Base-by-base conservation (phyloP, 23 tunicate species). In the Ciona savignyi region DNA sequence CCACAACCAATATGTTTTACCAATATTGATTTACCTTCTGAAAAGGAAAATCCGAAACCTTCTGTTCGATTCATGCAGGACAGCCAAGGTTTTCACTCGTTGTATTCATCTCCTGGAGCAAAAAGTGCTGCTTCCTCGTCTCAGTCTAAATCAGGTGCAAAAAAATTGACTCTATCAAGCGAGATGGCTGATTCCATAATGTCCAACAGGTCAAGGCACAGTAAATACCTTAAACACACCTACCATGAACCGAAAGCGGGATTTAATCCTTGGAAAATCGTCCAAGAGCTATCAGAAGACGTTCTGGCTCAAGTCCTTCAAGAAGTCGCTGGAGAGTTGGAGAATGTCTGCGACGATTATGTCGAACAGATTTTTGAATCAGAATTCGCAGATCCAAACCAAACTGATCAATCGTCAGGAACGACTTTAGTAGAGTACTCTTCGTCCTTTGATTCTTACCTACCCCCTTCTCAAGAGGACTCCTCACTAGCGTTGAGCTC, bases 221-320 rank as follows among this genome's bases (percentile, higher is more conserved):
- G 63, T 4, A 32, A 74, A 3, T 78, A 74, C 64, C 67, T 86
- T 2, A 49, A 80, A 29, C 24, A 35, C 31, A 34, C 66, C 1
- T 70, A 69, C 62, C 93, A 86, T 51, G 81, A 86, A 60, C 77
- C 85, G 30, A 75, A 65, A 34, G 93, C 85, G 0, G 74, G 75
- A 27, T 86, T 86, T 63, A 62, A 86, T 60, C 93, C 93, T 31
- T 86, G 93, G 93, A 80, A 80, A 28, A 56, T 86, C 20, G 93
- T 80, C 33, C 66, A 80, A 15, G 81, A 75, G 23, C 49, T 80
- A 25, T 74, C 93, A 22, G 80, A 80, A 4, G 80, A 86, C 21
- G 70, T 86, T 3, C 29, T 80, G 68, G 27, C 67, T n/a, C 34
- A 80, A 3, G 70, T 86, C 24, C 68, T 86, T 20, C 15, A 65